Conservation (phyloP, 2,797 vertebrate genomes). For the Danio jaintianensis region DNA sequence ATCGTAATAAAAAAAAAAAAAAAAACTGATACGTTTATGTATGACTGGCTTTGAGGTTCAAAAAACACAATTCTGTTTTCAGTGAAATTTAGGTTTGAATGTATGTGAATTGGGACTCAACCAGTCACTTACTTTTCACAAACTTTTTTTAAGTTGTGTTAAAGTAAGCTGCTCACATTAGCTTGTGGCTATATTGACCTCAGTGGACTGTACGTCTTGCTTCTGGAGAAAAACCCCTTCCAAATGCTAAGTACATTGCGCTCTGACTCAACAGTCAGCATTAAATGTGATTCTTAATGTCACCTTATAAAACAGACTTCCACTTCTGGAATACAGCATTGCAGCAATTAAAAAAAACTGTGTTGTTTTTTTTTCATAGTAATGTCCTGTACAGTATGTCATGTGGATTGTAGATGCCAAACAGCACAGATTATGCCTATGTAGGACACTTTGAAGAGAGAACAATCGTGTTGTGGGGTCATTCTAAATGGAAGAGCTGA, state of each 20-base stretch:
- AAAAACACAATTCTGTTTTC: background rate
- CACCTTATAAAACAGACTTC: background rate
- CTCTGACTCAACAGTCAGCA: conserved; percentile 44
- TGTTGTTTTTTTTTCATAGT: background rate
- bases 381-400: background rate
- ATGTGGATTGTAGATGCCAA: background rate
- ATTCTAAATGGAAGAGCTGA: conserved; percentile 4
- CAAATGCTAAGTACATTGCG: conserved; percentile 49
- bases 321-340: background rate
- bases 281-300: conserved; percentile 60
- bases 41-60: no score
- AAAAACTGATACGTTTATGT: no score
- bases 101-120: background rate
- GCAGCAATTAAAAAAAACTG: background rate
- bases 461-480: background rate
- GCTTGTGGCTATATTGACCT: conserved; percentile 36
- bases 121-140: background rate
- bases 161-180: conserved; percentile 11
- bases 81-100: background rate
- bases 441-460: background rate
- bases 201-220: conserved; percentile 38
- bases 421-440: background rate
- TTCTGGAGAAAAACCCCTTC: conserved; percentile 29
- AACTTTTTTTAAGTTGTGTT: conserved; percentile 14
- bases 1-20: no score